Base-by-base conservation (phyloP, 2,888 invertebrate species). In the Automeris io region DNA sequence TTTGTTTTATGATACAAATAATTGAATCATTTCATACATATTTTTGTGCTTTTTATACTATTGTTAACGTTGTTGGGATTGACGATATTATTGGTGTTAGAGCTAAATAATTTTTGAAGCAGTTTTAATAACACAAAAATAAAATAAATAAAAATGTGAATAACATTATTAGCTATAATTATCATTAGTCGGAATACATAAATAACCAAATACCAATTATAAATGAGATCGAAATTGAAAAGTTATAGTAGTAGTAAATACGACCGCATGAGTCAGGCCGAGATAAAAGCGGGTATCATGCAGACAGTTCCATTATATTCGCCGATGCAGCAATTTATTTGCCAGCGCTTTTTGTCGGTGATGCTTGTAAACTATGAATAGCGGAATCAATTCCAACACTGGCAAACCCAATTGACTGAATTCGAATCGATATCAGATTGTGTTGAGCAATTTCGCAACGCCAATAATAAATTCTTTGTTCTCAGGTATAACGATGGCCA, bases 291-390 rank as follows among this genome's bases (percentile, higher is more conserved):
- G 59, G 54, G 51, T 57, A 62, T 64, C 55, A 46, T 38, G 48
- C 60, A 59, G 60, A 63, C 52, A 62, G 57, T 59, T 61, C 64
- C 63, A 71, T 75, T 70, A 71, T 70, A 70, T 68, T 71, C 61
- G 53, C 59, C 45, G 49, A 54, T 49, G 51, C 47, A 57, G 62
- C 63, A 69, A 70, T 78, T 76, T 73, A 72, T 75, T 52, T 64
- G 45, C 46, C 49, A 56, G 46, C 50, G 60, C 61, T 69, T 79
- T 74, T 78, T 72, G 61, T 66, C 55, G 54, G 52, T 51, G 42
- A 53, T 56, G 56, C 61, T 65, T 65, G 67, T 70, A 68, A 69
- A 62, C 70, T 70, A 67, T 69, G 68, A 70, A 70, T 59, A 62
- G 63, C 49, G 48, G 49, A 71, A 74, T 74, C 63, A 64, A 70